These are phyloP conservation scores for Takifugu bimaculatus DNA, from an alignment of 2,113 vertebrate species.

Conservation along the genomic window DNA sequence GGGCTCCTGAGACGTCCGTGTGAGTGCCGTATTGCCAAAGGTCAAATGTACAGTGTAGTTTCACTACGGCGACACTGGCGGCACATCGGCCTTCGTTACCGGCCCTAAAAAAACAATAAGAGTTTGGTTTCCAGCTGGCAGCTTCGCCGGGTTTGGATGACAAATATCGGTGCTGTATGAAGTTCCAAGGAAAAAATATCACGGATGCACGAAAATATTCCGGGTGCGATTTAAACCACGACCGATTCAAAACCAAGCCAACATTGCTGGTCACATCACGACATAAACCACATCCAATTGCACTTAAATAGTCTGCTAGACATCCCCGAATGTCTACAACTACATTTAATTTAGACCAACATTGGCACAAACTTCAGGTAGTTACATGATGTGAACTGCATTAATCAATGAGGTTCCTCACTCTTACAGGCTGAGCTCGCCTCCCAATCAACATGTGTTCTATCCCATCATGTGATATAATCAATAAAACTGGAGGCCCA, in stretches of 20 bases:
- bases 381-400: conserved; percentile 38
- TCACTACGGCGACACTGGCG: background rate
- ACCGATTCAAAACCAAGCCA: conserved; percentile 5
- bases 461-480: conserved; percentile 14
- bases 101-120: too few relatives aligned
- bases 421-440: conserved; percentile 38
- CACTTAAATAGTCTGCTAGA: conserved; percentile 36
- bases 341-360: conserved; percentile 16
- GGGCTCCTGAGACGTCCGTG: conserved; percentile 32
- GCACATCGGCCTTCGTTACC: too few relatives aligned
- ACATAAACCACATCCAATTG: conserved; percentile 30
- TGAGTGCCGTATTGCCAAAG: conserved; percentile 44
- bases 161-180: too few relatives aligned
- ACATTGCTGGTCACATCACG: conserved; percentile 4
- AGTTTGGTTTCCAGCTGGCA: conserved; percentile 9
- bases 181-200: conserved; percentile 5
- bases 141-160: background rate
- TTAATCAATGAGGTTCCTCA: conserved; percentile 32
- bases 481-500: conserved; percentile 27
- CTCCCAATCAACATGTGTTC: conserved; percentile 15
- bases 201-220: background rate
- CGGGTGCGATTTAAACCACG: too few relatives aligned
- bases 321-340: conserved; percentile 5
- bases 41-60: conserved; percentile 32
- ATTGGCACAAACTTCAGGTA: conserved; percentile 65